Conservation (phyloP, 1,140 invertebrate genomes). For the Drosophila sproati region DNA sequence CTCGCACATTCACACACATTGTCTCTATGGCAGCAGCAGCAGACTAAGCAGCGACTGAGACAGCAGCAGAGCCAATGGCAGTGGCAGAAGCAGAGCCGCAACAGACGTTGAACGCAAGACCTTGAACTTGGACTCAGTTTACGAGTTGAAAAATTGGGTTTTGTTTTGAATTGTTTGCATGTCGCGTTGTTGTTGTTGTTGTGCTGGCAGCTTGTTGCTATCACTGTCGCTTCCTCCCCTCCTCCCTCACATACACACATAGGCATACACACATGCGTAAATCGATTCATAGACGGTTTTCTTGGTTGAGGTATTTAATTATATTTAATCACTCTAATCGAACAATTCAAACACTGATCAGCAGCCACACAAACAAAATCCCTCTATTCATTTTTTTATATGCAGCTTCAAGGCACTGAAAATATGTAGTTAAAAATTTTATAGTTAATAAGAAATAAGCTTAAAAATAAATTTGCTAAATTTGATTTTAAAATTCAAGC, state of each 20-base stretch:
- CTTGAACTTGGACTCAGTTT: slow-evolving; percentile 84
- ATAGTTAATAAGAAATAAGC: no score
- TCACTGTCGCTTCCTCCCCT: background rate
- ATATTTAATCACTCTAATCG: slow-evolving; percentile 52
- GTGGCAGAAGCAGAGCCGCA: slow-evolving; percentile 23
- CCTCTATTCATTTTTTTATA: no score
- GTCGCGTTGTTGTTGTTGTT: slow-evolving; percentile 19
- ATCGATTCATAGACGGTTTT: background rate
- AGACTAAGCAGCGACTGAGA: background rate
- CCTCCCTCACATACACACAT: slow-evolving; percentile 2
- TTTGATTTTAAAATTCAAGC: no score
- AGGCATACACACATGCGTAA: background rate
- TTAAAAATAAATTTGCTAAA: no score
- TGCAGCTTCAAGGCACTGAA: no score
- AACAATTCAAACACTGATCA: slow-evolving; percentile 55
- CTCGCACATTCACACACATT: slow-evolving; percentile 7
- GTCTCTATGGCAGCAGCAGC: slow-evolving; percentile 20
- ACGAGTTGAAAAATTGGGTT: slow-evolving; percentile 78
- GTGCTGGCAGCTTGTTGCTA: background rate
- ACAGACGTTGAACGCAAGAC: slow-evolving; percentile 74
- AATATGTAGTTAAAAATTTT: no score
- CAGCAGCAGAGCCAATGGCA: slow-evolving; percentile 22
- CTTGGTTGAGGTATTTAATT: background rate
- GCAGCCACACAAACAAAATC: slow-evolving; percentile 13
- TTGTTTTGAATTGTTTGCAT: slow-evolving; percentile 76